A percentile compares a stretch with the other conserved stretches of the same genome.
Conservation (phyloP, 2,113 vertebrate species). For the Thunnus thynnus region DNA sequence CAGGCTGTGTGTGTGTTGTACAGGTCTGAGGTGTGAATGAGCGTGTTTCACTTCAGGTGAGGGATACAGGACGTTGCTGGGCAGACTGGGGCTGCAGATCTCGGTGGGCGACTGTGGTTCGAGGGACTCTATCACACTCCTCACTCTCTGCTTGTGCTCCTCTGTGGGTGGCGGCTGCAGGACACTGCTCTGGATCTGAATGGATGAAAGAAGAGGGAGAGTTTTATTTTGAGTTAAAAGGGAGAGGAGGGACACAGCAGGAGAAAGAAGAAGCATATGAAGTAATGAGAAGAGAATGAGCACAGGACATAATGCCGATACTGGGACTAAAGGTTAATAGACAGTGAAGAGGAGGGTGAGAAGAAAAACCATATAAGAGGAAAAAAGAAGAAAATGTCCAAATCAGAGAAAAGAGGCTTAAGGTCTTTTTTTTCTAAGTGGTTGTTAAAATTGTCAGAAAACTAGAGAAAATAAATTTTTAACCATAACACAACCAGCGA, state of each 20-base stretch:
- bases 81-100: slow-evolving; percentile 23
- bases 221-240: not conserved
- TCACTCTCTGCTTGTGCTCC: slow-evolving; percentile 61
- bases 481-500: not conserved
- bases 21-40: not conserved
- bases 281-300: not conserved
- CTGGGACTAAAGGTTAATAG: not conserved
- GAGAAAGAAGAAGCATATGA: not conserved
- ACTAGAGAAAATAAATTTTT: not conserved
- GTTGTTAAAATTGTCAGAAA: not conserved
- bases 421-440: no score
- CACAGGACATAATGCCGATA: not conserved
- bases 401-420: not conserved
- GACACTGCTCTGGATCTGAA: slow-evolving; percentile 68
- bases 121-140: slow-evolving; percentile 66
- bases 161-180: slow-evolving; percentile 45
- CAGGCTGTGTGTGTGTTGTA: not conserved
- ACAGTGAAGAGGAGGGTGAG: not conserved
- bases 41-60: slow-evolving; percentile 35
- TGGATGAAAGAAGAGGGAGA: not conserved
- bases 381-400: not conserved
- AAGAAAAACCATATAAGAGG: not conserved
- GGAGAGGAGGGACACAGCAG: not conserved
- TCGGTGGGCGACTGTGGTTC: slow-evolving; percentile 11
- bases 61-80: slow-evolving; percentile 75